phyloP scores from a whole-genome alignment of 30 jellyfish, hydroid and myxozoan species.

The Turritopsis dohrnii region DNA sequence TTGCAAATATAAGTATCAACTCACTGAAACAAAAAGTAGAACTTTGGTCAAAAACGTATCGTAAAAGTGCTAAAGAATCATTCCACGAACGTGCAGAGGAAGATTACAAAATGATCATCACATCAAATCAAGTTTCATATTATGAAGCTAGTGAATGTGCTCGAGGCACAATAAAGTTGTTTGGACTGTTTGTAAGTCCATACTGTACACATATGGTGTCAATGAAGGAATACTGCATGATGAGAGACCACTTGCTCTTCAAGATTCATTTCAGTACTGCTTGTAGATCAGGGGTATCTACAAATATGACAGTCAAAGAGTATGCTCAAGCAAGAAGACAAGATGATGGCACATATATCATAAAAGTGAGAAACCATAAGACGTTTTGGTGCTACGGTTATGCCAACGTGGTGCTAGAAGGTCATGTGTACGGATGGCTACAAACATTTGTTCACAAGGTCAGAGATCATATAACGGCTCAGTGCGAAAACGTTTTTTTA shows the following conservation, averaged over 20 bases:
- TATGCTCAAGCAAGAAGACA: neutral
- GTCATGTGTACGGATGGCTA: neutral
- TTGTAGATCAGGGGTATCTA: conserved; percentile 4
- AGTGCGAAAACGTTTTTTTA: neutral
- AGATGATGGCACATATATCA: conserved; percentile 14
- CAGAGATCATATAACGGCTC: conserved; percentile 5
- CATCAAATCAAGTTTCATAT: neutral
- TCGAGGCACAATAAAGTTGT: neutral
- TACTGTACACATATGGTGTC: neutral
- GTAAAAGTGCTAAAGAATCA: neutral
- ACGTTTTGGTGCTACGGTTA: neutral
- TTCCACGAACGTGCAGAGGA: neutral
- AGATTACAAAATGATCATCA: neutral
- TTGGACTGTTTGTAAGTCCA: neutral
- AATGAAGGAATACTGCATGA: neutral
- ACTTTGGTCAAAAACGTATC: neutral
- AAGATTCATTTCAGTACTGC: conserved; percentile 13
- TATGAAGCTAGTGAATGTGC: neutral
- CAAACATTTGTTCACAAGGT: neutral
- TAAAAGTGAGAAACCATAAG: conserved; percentile 18
- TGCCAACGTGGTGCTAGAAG: conserved; percentile 1
- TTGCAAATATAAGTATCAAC: neutral
- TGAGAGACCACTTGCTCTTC: conserved; percentile 12
- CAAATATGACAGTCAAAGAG: conserved; percentile 13
- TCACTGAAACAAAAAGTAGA: neutral